Evolutionary conservation across 2,888 invertebrate species (phyloP).

Genomic region (Venusia cambrica): DNA sequence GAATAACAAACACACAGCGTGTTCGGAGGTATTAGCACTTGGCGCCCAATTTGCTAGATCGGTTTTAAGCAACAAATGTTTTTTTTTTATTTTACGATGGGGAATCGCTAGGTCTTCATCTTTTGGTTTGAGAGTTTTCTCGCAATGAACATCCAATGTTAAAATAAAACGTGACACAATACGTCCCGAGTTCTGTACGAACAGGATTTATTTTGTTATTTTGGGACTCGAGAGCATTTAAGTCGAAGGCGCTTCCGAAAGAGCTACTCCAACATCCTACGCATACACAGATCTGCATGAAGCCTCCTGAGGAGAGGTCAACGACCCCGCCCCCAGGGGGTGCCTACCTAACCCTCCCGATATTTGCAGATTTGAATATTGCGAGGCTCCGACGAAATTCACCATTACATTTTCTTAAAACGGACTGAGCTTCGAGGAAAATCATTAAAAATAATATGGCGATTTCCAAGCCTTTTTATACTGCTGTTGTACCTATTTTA

Average conservation of each 20-base stretch:
- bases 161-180: no score
- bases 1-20: no score
- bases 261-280: slow-evolving; percentile 28
- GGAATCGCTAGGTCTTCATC: no score
- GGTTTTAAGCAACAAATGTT: no score
- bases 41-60: no score
- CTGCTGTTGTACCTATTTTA: slow-evolving; percentile 12
- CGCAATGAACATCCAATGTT: no score
- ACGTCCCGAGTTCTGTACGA: no score
- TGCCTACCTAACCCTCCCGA: slow-evolving; percentile 51
- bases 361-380: slow-evolving; percentile 72
- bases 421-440: slow-evolving; percentile 28
- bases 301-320: slow-evolving; percentile 63
- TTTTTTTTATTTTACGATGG: no score
- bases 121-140: no score
- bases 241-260: slow-evolving; percentile 33
- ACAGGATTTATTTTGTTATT: no score
- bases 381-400: slow-evolving; percentile 53
- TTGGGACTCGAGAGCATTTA: neutral
- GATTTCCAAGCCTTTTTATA: slow-evolving; percentile 22
- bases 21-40: no score
- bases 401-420: slow-evolving; percentile 62
- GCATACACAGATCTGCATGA: slow-evolving; percentile 47
- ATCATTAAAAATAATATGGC: slow-evolving; percentile 27
- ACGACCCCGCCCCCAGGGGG: slow-evolving; percentile 52